phyloP scores from a whole-genome alignment of 23 tunicate genomes.

The Oikopleura albicans region DNA sequence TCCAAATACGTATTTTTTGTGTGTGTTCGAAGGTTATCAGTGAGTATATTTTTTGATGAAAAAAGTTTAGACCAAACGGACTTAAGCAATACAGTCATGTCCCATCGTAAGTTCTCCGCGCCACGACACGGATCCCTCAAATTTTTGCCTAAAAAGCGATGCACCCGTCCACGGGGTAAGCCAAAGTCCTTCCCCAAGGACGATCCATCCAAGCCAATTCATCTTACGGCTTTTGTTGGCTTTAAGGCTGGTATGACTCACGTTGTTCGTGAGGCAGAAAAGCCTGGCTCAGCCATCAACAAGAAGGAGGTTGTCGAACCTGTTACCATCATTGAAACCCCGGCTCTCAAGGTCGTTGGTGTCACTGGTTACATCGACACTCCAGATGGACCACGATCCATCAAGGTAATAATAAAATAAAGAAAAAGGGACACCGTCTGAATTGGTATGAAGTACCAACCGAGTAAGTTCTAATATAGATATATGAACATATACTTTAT shows the following conservation, averaged over 20 bases:
- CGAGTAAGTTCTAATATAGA: too few relatives aligned
- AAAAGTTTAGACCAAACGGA: background rate
- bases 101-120: constrained; percentile 91
- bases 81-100: constrained; percentile 22
- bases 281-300: constrained; percentile 96
- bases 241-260: constrained; percentile 99
- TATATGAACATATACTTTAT: too few relatives aligned
- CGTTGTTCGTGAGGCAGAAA: constrained; percentile 74
- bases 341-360: constrained; percentile 87
- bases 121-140: constrained; percentile 98
- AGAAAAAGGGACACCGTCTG: too few relatives aligned
- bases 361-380: constrained; percentile 88
- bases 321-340: constrained; percentile 87
- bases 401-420: constrained; percentile 22
- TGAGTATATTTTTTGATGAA: too few relatives aligned
- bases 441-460: too few relatives aligned
- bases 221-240: constrained; percentile 72
- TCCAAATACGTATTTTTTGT: too few relatives aligned
- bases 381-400: constrained; percentile 65
- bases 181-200: constrained; percentile 74
- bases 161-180: constrained; percentile 77
- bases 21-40: too few relatives aligned
- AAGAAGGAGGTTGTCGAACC: constrained; percentile 90
- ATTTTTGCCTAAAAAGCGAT: constrained; percentile 72
- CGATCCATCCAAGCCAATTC: constrained; percentile 72